These are phyloP conservation scores for Simalia tracyae DNA, from an alignment of 2,797 vertebrate species.

Conservation along the genomic window DNA sequence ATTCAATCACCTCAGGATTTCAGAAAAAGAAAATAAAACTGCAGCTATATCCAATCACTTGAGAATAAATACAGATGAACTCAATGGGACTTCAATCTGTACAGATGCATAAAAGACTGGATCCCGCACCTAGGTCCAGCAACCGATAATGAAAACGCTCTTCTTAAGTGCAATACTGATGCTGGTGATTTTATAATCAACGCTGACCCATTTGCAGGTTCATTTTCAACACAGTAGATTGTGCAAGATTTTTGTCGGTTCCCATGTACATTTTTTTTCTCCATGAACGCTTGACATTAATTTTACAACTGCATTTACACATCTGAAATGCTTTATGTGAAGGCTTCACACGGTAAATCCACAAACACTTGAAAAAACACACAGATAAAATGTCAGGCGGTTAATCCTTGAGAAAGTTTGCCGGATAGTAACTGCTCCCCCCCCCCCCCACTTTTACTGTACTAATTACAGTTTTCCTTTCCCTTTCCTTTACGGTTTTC, in stretches of 20 bases:
- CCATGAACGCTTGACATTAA: neutral
- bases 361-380: neutral
- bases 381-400: neutral
- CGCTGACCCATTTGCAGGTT: neutral
- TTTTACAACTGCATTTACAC: neutral
- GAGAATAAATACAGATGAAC: neutral
- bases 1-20: neutral
- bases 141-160: neutral
- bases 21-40: too few relatives aligned
- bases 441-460: neutral
- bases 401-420: neutral
- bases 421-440: neutral
- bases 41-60: neutral
- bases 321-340: neutral
- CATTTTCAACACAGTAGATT: neutral
- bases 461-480: neutral
- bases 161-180: neutral
- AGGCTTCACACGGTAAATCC: neutral
- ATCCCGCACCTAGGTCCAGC: neutral
- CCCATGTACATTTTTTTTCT: too few relatives aligned
- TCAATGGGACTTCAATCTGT: neutral
- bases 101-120: neutral
- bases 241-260: too few relatives aligned
- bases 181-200: neutral
- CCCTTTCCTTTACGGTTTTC: neutral